These are phyloP conservation scores for Osmerus mordax DNA, from an alignment of 2,113 vertebrate genomes.

Conservation along the genomic window DNA sequence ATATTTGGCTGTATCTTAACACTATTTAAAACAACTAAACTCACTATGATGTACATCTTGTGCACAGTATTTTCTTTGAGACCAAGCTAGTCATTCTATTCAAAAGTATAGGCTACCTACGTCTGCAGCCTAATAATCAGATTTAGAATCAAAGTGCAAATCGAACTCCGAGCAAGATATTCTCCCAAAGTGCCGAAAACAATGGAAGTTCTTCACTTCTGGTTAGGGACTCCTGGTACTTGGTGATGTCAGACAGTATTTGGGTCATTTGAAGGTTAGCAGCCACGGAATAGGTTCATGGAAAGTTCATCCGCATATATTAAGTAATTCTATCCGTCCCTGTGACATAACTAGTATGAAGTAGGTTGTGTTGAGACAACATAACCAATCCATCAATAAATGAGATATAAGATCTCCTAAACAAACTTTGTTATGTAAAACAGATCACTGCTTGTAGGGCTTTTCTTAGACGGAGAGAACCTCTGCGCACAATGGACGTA, in stretches of 20 bases:
- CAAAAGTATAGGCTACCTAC: too few species aligned
- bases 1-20: too few species aligned
- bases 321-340: slow-evolving; percentile 90
- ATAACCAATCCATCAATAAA: slow-evolving; percentile 80
- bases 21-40: too few species aligned
- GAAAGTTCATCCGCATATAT: slow-evolving; percentile 97
- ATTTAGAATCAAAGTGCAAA: too few species aligned
- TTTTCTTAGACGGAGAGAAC: neutral
- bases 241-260: slow-evolving; percentile 85
- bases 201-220: neutral
- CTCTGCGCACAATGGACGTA: neutral
- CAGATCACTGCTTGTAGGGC: slow-evolving; percentile 1
- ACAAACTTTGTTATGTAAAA: slow-evolving; percentile 61
- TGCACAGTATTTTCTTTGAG: too few species aligned
- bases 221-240: slow-evolving; percentile 81
- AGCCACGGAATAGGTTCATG: slow-evolving; percentile 89
- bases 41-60: neutral
- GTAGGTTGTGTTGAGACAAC: slow-evolving; percentile 83
- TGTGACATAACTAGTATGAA: slow-evolving; percentile 92
- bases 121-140: too few species aligned
- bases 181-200: neutral
- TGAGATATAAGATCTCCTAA: slow-evolving; percentile 59
- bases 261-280: slow-evolving; percentile 97
- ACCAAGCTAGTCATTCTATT: too few species aligned
- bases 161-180: neutral